Base-by-base conservation (phyloP, 2,113 vertebrate species). In the Pelecanus crispus region DNA sequence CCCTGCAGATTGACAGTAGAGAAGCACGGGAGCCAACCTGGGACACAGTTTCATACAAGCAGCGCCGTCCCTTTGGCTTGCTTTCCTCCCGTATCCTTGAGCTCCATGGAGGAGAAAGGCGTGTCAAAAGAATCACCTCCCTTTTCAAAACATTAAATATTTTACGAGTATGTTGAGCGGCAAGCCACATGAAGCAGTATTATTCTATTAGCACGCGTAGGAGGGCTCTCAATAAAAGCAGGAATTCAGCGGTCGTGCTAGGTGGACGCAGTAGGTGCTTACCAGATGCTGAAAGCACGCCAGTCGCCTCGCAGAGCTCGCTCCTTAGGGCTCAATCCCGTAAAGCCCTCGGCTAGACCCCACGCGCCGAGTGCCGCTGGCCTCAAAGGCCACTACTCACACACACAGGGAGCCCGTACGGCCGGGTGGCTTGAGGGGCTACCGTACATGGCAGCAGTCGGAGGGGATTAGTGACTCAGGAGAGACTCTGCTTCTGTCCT, bases 1-100 rank as follows among this genome's bases (percentile, higher is more conserved):
- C 17, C n/a, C 42, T 47, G 13, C 32, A 49, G 28, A 90, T 2
- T 22, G 67, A 50, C 42, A 67, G 32, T 9, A n/a, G 38, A 91
- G 66, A 61, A 84, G 45, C 65, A 89, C 0, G 0, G 58, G 65
- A 88, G 38, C 24, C n/a, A 58, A 7, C 1, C 0, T 21, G 44
- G 72, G 68, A 44, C 26, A 67, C 29, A 25, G 25, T 52, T 75
- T 72, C 50, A 59, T 17, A 17, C 2, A 50, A 74, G 52, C 24
- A 81, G 49, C 1, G 1, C 9, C 26, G 50, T 25, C 1, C 1
- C 19, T 77, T 50, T 62, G 53, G 38, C 32, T 88, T 78, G 36
- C 71, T 83, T 80, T 73, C 28, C 31, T 86, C 5, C 24, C 1
- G 1, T 42, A 67, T 45, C 47, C 47, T 53, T 59, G 13, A 90